Evolutionary conservation across 2,888 invertebrate species (phyloP).

Genomic region (Aphidoletes aphidimyza): DNA sequence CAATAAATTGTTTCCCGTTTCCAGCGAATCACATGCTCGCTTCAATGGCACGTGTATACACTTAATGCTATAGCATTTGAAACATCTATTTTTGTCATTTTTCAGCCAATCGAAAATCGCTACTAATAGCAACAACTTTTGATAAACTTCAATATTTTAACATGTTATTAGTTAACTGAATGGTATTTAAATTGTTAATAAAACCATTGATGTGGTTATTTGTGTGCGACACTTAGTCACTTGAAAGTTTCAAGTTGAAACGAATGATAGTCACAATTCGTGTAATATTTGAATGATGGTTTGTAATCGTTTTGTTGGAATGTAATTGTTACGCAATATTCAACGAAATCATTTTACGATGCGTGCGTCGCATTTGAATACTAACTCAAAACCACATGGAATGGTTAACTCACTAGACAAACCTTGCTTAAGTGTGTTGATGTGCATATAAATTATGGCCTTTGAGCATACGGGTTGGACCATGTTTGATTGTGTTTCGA

Average conservation of each 20-base stretch:
- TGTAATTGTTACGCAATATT: conserved; percentile 3
- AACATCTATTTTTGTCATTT: neutral
- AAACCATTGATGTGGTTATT: too few species aligned
- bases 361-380: neutral
- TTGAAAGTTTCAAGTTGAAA: neutral
- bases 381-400: too few species aligned
- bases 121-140: too few species aligned
- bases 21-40: too few species aligned
- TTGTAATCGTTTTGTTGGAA: neutral
- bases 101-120: neutral
- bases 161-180: too few species aligned
- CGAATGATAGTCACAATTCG: neutral
- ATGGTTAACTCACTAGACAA: too few species aligned
- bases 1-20: too few species aligned
- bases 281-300: neutral
- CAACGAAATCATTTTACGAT: neutral
- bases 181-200: too few species aligned
- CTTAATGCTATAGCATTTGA: neutral
- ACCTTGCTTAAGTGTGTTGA: neutral
- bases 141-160: too few species aligned
- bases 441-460: conserved; percentile 6
- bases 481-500: neutral
- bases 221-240: neutral
- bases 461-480: neutral
- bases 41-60: too few species aligned